Evolutionary conservation across 1,140 invertebrate species (phyloP).

Genomic region (Pinna nobilis): DNA sequence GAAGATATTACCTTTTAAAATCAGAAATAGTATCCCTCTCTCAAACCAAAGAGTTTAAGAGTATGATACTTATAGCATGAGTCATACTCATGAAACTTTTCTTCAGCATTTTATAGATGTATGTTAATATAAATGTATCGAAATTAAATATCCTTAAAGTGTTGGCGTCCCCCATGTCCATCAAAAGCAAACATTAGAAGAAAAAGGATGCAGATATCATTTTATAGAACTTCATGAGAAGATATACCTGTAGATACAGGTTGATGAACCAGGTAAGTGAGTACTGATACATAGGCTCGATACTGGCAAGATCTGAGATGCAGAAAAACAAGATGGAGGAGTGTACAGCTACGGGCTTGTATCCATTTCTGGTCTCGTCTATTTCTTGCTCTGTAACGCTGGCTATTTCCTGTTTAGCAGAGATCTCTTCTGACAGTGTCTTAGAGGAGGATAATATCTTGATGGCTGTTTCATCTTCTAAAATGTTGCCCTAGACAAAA

Average conservation of each 20-base stretch:
- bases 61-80: background rate
- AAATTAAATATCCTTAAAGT: background rate
- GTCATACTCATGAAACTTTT: background rate
- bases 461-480: slow-evolving; percentile 75
- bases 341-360: slow-evolving; percentile 73
- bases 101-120: background rate
- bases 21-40: background rate
- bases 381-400: slow-evolving; percentile 72
- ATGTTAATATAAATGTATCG: background rate
- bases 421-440: slow-evolving; percentile 73
- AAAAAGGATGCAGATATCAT: slow-evolving; percentile 7
- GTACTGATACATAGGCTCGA: slow-evolving; percentile 76
- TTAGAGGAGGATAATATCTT: slow-evolving; percentile 74
- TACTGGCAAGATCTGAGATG: slow-evolving; percentile 75
- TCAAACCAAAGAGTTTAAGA: background rate
- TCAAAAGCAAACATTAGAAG: background rate
- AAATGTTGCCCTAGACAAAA: slow-evolving; percentile 71
- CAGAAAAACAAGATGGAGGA: slow-evolving; percentile 75
- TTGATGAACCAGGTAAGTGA: slow-evolving; percentile 76
- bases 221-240: background rate
- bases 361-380: slow-evolving; percentile 74
- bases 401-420: slow-evolving; percentile 74
- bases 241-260: slow-evolving; percentile 73
- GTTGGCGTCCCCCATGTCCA: background rate
- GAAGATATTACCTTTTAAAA: background rate